phyloP scores from a whole-genome alignment of 2,888 invertebrate genomes.

The Ectobius pallidus region DNA sequence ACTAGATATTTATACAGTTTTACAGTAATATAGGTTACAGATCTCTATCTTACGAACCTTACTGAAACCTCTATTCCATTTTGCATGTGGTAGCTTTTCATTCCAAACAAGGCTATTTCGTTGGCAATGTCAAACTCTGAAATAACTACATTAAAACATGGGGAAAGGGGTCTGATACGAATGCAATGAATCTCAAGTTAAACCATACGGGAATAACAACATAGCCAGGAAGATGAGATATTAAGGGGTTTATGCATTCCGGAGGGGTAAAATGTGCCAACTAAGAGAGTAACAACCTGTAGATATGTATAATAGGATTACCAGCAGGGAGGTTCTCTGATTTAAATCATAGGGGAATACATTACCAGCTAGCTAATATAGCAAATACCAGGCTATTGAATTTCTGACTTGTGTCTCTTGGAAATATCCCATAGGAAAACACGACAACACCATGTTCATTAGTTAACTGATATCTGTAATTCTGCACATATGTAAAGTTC shows the following conservation, averaged over 20 bases:
- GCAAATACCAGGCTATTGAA: background rate
- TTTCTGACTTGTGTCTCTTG: background rate
- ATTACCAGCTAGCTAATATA: background rate
- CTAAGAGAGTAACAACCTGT: background rate
- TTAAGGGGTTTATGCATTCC: background rate
- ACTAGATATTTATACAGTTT: no score
- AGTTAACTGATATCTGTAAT: no score
- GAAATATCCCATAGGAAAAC: background rate
- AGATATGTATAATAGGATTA: background rate
- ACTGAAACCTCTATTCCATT: no score
- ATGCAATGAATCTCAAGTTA: background rate
- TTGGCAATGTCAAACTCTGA: background rate
- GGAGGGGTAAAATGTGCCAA: background rate
- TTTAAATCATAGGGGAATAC: slow-evolving; percentile 2
- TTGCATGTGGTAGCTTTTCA: no score
- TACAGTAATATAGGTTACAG: no score
- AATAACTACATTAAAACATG: background rate
- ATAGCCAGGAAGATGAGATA: background rate
- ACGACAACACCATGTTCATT: no score
- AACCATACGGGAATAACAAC: background rate
- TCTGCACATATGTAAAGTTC: no score
- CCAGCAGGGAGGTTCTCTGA: background rate
- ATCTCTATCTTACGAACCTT: no score
- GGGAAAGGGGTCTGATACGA: background rate
- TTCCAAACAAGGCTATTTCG: no score